Evolutionary conservation across 2,113 vertebrate genomes (phyloP).

Genomic region (Onychorhynchus coronatus): DNA sequence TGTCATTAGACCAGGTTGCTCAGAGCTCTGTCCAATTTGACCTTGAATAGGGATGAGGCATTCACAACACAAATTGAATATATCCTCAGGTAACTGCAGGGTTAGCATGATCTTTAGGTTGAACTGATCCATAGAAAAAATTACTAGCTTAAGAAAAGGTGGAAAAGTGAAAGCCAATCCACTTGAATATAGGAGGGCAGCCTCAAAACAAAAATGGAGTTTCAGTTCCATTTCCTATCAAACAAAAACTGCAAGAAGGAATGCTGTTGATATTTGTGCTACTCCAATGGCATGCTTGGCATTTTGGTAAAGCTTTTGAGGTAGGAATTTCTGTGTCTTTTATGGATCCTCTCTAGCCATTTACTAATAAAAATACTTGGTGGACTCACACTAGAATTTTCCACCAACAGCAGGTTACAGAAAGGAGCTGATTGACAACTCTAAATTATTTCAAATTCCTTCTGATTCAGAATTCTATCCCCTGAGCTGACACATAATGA

Average conservation of each 20-base stretch:
- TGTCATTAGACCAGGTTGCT: neutral
- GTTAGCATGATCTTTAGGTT: neutral
- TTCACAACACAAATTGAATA: neutral
- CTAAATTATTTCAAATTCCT: neutral
- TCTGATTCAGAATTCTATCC: neutral
- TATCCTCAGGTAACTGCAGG: neutral
- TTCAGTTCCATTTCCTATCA: neutral
- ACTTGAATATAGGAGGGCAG: neutral
- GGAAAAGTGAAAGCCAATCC: neutral
- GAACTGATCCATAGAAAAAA: neutral
- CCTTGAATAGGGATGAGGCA: neutral
- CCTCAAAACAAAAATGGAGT: neutral
- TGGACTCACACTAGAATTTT: neutral
- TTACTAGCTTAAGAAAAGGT: neutral
- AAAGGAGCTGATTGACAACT: neutral
- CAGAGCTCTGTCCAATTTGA: neutral
- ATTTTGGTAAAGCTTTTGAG: neutral
- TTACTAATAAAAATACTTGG: neutral
- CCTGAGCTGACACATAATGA: neutral
- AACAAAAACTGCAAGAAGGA: neutral
- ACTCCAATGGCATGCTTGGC: neutral
- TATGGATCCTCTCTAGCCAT: neutral
- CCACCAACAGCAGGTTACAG: neutral
- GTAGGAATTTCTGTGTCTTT: neutral
- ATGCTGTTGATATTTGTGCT: neutral